Evolutionary conservation across 2,113 vertebrate genomes (phyloP).

Genomic region (Antigone vipio): DNA sequence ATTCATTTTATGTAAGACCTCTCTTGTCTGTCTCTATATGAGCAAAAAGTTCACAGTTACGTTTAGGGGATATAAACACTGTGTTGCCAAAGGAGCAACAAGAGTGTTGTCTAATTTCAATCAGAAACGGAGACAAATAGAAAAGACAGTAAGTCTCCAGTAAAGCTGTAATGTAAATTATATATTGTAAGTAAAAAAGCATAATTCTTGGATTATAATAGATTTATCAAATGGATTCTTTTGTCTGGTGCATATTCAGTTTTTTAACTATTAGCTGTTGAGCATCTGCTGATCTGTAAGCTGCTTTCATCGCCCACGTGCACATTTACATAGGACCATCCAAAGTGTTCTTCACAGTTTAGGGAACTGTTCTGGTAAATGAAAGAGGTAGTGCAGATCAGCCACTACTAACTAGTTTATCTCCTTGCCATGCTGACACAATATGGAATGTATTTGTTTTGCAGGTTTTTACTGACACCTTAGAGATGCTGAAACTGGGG

Average conservation of each 20-base stretch:
- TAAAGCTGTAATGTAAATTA: neutral
- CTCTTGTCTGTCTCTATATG: neutral
- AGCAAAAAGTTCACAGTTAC: neutral
- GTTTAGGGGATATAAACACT: neutral
- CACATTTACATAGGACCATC: neutral
- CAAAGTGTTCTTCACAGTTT: neutral
- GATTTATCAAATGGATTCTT: neutral
- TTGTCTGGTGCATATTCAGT: neutral
- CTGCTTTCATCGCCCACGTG: rapidly evolving
- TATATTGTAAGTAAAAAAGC: neutral
- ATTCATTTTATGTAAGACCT: neutral
- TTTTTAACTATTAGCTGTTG: neutral
- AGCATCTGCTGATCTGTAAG: neutral
- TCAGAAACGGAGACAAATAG: neutral
- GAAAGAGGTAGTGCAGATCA: neutral
- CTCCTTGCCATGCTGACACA: neutral
- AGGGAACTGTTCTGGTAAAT: neutral
- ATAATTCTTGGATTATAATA: neutral
- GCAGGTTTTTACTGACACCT: neutral
- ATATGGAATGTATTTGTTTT: neutral
- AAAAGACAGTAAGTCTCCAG: neutral
- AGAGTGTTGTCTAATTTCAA: neutral
- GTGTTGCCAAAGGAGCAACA: neutral
- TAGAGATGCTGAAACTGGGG: neutral
- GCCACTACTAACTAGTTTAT: neutral